Conservation (phyloP, 2,797 vertebrate genomes). For the Mormyrus proboscirostris region DNA sequence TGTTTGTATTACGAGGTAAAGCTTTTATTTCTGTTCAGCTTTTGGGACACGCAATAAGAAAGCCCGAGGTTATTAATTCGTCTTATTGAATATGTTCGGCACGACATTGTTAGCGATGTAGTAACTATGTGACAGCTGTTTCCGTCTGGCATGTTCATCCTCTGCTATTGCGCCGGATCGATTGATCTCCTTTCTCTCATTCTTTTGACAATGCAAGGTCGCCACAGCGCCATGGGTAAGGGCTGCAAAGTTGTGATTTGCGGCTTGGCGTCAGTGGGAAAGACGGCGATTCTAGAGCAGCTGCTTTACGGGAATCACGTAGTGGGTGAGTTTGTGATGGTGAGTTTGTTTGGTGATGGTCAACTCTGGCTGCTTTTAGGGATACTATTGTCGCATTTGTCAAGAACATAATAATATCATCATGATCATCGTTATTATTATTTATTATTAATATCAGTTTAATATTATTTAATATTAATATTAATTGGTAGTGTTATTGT, state of each 20-base stretch:
- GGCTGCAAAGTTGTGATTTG: slow-evolving; percentile 92
- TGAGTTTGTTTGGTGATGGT: neutral
- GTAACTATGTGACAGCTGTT: neutral
- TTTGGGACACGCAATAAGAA: neutral
- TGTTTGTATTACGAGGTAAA: slow-evolving; percentile 7
- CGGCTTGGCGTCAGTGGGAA: slow-evolving; percentile 82
- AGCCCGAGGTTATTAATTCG: neutral
- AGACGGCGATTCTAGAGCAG: slow-evolving; percentile 90
- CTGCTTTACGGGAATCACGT: slow-evolving; percentile 80
- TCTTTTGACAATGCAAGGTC: slow-evolving; percentile 14
- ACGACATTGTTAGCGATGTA: neutral
- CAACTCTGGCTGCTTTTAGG: neutral
- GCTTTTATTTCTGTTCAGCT: neutral
- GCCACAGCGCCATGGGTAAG: slow-evolving; percentile 70
- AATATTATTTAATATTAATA: neutral
- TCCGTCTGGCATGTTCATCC: neutral
- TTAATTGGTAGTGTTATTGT: neutral
- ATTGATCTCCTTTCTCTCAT: neutral
- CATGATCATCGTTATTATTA: neutral
- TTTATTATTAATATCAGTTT: neutral
- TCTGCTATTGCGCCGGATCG: neutral
- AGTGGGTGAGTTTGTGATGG: slow-evolving; percentile 64
- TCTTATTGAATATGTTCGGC: neutral
- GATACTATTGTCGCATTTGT: neutral
- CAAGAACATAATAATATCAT: neutral